Evolutionary conservation across 2,113 vertebrate species (phyloP), one percentile per base, ranked within the genome.

Genomic region (Chionis minor): DNA sequence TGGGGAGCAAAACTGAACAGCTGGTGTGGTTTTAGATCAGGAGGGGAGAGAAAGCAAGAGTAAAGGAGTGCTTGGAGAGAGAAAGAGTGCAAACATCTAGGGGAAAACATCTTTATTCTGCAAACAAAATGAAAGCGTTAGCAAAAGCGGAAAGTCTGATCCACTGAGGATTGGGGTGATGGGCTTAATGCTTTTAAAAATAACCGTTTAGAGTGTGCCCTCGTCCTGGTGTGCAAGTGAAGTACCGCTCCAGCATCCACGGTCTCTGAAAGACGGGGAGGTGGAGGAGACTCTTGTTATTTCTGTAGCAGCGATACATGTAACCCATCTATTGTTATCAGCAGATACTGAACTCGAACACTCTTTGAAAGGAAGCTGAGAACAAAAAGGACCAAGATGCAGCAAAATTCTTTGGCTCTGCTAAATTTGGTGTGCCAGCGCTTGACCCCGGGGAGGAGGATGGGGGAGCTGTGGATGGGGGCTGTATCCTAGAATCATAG

Each of bases 101-200:
- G 93, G 91, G 82, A 47, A 74, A 95, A 59, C n/a, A n/a, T n/a
- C 77, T 89, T 91, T 8, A 54, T 87, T 92, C 95, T 66, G 84
- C 86, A 81, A 75, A 86, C 69, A 81, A 75, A 84, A 92, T 72
- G 66, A 92, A 88, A 90, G 87, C 18, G 2, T 79, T 89, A 47
- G 86, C 73, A 44, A 51, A 59, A 90, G 69, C 28, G 1, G 67
- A 81, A 61, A 3, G 45, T n/a, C 74, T 58, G 90, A 92, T 42
- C 70, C 35, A 7, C 59, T 2, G 65, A 78, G 93, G 78, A 32
- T 18, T 61, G 79, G 92, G 74, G 71, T 51, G 88, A 86, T 58
- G 89, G 91, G 83, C 88, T 80, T 75, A 12, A 56, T 54, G 91
- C 80, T 92, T 95, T 86, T 66, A 58, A 73, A 6, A 94, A 77